phyloP scores from a whole-genome alignment of 2,888 invertebrate genomes.

The Epistrophella euchroma region DNA sequence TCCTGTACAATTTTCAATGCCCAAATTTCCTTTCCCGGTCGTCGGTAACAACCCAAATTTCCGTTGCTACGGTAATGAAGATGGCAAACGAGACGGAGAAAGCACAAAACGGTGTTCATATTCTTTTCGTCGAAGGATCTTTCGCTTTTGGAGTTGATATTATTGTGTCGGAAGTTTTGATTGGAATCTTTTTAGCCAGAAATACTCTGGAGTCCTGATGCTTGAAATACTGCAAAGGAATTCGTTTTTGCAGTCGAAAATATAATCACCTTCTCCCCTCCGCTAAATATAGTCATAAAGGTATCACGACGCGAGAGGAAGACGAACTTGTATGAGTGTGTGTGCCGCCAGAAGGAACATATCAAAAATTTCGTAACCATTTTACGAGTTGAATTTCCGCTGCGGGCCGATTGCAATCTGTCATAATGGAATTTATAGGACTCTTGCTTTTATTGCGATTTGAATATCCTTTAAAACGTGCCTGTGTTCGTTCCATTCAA shows the following conservation, averaged over 20 bases:
- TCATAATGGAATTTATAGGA: slow-evolving; percentile 78
- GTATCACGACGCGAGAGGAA: slow-evolving; percentile 48
- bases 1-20: slow-evolving; percentile 67
- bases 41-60: slow-evolving; percentile 71
- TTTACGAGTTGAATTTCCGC: slow-evolving; percentile 78
- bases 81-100: slow-evolving; percentile 50
- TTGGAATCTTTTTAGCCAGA: slow-evolving; percentile 62
- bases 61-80: slow-evolving; percentile 60
- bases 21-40: slow-evolving; percentile 67
- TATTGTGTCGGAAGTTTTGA: slow-evolving; percentile 77
- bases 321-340: slow-evolving; percentile 16
- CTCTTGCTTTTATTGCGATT: slow-evolving; percentile 73
- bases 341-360: slow-evolving; percentile 69
- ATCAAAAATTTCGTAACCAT: slow-evolving; percentile 76
- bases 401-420: slow-evolving; percentile 78
- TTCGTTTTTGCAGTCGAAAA: slow-evolving; percentile 17
- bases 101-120: slow-evolving; percentile 18
- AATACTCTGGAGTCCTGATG: slow-evolving; percentile 46
- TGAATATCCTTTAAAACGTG: slow-evolving; percentile 70
- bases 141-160: slow-evolving; percentile 62
- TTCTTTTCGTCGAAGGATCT: slow-evolving; percentile 34
- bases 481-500: slow-evolving; percentile 36
- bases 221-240: slow-evolving; percentile 54
- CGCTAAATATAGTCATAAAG: slow-evolving; percentile 53
- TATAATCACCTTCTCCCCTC: neutral